A percentile compares a stretch with the other conserved stretches of the same genome.
Evolutionary conservation across 2,113 vertebrate species (phyloP).

Genomic region (Cygnus buccinator): DNA sequence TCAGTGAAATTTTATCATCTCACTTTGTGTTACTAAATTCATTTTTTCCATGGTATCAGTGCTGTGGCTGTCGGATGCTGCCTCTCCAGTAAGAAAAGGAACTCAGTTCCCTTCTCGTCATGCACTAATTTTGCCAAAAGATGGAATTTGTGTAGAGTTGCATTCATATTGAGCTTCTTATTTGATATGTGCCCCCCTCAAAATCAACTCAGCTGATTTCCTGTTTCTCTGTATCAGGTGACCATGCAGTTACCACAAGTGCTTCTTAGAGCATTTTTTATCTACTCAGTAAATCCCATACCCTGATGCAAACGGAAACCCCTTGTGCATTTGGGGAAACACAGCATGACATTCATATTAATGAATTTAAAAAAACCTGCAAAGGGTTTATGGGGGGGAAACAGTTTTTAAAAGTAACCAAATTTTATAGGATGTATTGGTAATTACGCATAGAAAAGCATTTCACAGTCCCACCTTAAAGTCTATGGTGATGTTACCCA

Average conservation of each 20-base stretch:
- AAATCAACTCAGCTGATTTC: not conserved
- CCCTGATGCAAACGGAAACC: not conserved
- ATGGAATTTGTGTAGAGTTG: not conserved
- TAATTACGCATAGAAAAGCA: not conserved
- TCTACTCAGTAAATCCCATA: not conserved
- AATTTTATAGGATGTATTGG: not conserved
- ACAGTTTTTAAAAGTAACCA: not conserved
- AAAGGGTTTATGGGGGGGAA: accelerated
- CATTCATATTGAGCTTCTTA: not conserved
- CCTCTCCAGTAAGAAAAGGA: not conserved
- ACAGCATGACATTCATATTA: not conserved
- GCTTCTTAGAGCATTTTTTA: not conserved
- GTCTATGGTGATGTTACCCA: not conserved
- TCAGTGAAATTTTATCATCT: not conserved
- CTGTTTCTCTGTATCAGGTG: not conserved
- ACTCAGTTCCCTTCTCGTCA: not conserved
- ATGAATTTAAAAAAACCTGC: not conserved
- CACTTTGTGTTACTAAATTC: not conserved
- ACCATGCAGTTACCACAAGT: not conserved
- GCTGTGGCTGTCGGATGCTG: not conserved
- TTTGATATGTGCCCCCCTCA: not conserved
- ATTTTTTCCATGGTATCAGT: not conserved
- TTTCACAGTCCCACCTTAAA: not conserved
- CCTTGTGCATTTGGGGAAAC: not conserved
- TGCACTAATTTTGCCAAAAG: not conserved